A percentile compares a stretch with the other conserved stretches of the same genome.
Conservation (phyloP, 2,113 vertebrate genomes). For the Corydoras sp. region DNA sequence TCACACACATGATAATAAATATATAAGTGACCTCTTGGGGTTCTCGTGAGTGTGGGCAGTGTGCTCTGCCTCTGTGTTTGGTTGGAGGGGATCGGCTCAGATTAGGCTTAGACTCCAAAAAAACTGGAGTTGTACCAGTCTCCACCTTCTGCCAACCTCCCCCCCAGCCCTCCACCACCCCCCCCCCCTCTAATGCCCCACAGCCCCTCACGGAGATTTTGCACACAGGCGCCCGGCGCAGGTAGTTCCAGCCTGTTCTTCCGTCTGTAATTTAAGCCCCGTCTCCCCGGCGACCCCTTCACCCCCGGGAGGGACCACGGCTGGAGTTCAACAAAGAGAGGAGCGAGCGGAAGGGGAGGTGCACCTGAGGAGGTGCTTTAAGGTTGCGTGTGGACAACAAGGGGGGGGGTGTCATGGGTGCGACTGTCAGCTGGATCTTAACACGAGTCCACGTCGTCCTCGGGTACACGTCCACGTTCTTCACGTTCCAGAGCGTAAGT, state of each 20-base stretch:
- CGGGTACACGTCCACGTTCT: conserved; percentile 9
- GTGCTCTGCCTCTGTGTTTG: too few species aligned
- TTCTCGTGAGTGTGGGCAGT: too few species aligned
- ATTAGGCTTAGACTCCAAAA: too few species aligned
- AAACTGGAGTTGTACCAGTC: too few species aligned
- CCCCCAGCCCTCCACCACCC: too few species aligned
- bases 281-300: neutral
- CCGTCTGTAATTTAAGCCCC: conserved; percentile 12
- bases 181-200: too few species aligned
- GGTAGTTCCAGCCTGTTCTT: conserved; percentile 18
- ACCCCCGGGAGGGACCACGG: neutral
- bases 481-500: conserved; percentile 25
- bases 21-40: too few species aligned
- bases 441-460: conserved; percentile 10
- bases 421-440: conserved; percentile 29
- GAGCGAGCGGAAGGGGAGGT: neutral
- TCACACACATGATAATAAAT: too few species aligned
- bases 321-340: conserved; percentile 7
- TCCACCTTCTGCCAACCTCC: too few species aligned
- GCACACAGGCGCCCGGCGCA: neutral
- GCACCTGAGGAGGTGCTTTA: too few species aligned
- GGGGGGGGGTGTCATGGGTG: conserved; percentile 24
- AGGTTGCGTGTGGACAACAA: too few species aligned
- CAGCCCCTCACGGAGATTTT: neutral
- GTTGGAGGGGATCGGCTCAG: too few species aligned